phyloP scores from a whole-genome alignment of 2,113 vertebrate genomes.

The Myxocyprinus asiaticus region DNA sequence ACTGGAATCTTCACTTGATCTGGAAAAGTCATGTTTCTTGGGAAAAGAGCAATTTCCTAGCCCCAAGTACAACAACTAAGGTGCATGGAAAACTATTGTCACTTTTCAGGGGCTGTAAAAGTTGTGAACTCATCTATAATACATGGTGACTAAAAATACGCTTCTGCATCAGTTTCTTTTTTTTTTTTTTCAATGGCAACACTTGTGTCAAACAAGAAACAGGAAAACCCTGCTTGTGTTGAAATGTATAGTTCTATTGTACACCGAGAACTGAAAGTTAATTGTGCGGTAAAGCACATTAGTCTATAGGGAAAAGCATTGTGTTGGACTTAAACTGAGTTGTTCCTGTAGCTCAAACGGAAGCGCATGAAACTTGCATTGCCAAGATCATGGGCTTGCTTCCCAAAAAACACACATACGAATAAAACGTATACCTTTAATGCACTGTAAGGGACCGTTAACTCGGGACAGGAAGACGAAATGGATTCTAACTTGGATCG shows the following conservation, averaged over 20 bases:
- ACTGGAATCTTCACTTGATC: neutral
- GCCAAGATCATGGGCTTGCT: too few species aligned
- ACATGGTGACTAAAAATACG: conserved; percentile 1
- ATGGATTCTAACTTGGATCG: too few species aligned
- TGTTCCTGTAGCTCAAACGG: neutral
- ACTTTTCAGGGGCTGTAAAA: neutral
- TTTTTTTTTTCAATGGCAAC: neutral
- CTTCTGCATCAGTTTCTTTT: too few species aligned
- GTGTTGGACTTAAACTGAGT: neutral
- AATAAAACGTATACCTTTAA: too few species aligned
- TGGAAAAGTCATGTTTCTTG: too few species aligned
- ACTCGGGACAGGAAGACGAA: too few species aligned
- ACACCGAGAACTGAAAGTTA: neutral
- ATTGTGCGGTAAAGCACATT: neutral
- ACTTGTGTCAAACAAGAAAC: neutral
- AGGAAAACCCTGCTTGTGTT: conserved; percentile 19
- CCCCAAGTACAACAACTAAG: neutral
- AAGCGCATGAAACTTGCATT: too few species aligned
- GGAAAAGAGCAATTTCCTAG: neutral
- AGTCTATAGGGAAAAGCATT: conserved; percentile 15
- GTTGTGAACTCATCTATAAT: neutral
- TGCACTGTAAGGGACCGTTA: too few species aligned
- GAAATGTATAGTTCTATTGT: conserved; percentile 14
- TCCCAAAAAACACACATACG: too few species aligned
- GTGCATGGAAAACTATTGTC: neutral